A percentile compares a stretch with the other conserved stretches of the same genome.
These are phyloP conservation scores for Eumacrocentrus americanus DNA, from an alignment of 2,888 invertebrate species.

Conservation along the genomic window DNA sequence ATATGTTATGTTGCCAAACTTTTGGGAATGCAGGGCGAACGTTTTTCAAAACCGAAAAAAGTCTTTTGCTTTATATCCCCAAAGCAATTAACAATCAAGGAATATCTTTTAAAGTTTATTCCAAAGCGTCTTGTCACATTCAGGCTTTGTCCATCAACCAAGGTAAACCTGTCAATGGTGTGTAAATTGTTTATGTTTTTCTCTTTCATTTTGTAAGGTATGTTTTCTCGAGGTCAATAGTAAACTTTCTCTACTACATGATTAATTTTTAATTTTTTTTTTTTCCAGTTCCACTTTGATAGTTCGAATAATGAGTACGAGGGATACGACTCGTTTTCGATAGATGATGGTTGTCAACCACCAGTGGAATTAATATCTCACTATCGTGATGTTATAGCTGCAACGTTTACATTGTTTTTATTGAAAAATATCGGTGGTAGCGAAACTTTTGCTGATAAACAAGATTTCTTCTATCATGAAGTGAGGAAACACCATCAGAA, in stretches of 20 bases:
- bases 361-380: conserved; percentile 81
- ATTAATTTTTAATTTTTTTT: conserved; percentile 1
- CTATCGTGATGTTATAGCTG: conserved; percentile 89
- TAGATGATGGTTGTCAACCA: conserved; percentile 92
- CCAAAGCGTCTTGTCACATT: conserved; percentile 91
- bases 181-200: conserved; percentile 27
- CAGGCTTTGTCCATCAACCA: conserved; percentile 91
- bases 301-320: conserved; percentile 65
- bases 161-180: conserved; percentile 65
- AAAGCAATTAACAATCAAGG: conserved; percentile 90
- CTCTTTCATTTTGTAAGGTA: conserved; percentile 23
- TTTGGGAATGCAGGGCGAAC: conserved; percentile 67
- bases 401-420: conserved; percentile 89
- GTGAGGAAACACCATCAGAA: conserved; percentile 84
- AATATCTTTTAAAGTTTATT: conserved; percentile 90
- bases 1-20: conserved; percentile 86
- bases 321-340: conserved; percentile 71
- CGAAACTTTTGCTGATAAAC: conserved; percentile 87
- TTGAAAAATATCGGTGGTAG: conserved; percentile 94
- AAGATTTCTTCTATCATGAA: conserved; percentile 73
- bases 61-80: conserved; percentile 90
- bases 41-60: conserved; percentile 78
- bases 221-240: neutral
- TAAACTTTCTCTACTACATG: neutral
- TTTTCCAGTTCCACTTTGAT: conserved; percentile 72